These are phyloP conservation scores for Acanthurus lineatus DNA, from an alignment of 2,797 vertebrate species.

Conservation along the genomic window DNA sequence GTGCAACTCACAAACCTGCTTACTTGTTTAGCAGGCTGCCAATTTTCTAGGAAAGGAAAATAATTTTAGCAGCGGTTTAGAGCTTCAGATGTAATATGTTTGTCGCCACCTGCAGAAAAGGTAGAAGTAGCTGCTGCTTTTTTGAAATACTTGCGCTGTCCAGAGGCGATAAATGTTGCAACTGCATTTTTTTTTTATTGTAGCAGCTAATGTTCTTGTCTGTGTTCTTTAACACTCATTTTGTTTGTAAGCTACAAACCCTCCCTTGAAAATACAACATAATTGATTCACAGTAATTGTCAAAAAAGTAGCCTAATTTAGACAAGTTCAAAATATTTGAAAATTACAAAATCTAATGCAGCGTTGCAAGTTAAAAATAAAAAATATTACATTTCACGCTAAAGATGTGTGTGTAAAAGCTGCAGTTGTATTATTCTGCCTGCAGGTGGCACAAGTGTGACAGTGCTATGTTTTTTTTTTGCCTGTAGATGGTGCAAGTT, in stretches of 20 bases:
- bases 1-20: constrained; percentile 5
- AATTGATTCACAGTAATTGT: too few relatives aligned
- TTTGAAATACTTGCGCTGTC: neutral
- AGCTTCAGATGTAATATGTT: neutral
- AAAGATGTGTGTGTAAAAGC: neutral
- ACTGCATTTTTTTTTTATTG: neutral
- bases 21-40: neutral
- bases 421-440: constrained; percentile 19
- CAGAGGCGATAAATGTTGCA: neutral
- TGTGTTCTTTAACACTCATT: too few relatives aligned
- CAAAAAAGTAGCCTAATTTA: too few relatives aligned
- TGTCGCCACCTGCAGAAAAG: constrained; percentile 29
- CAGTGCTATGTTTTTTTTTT: constrained; percentile 5
- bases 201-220: too few relatives aligned
- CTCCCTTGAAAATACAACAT: too few relatives aligned
- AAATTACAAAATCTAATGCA: too few relatives aligned
- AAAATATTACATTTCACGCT: too few relatives aligned
- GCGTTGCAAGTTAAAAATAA: too few relatives aligned
- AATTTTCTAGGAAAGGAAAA: constrained; percentile 22
- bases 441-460: constrained; percentile 40
- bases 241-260: too few relatives aligned
- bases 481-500: constrained; percentile 10
- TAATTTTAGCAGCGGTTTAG: neutral
- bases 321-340: too few relatives aligned
- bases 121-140: constrained; percentile 1